Base-by-base conservation (phyloP, 2,888 invertebrate species). In the Chymomyza procnemis region DNA sequence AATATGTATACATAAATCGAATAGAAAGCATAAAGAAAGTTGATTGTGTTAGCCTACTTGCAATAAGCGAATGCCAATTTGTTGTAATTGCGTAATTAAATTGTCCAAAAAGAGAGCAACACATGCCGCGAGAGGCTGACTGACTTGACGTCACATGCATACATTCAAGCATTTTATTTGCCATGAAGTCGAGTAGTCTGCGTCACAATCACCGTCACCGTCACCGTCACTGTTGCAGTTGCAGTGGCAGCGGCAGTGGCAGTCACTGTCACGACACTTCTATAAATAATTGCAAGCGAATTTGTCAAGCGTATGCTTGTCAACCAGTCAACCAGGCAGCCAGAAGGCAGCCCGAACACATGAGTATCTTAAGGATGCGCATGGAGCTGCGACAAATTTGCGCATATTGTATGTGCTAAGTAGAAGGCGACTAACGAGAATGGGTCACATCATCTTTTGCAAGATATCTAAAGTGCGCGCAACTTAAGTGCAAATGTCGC, bases 251-350 rank as follows among this genome's bases (percentile, higher is more conserved):
- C 50, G 1, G n/a, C 55, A 5, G 48, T 18, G 16, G 61, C 21
- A 41, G 16, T 59, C 59, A 46, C 19, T 19, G 61, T 78, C 55
- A 26, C 54, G 80, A 63, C 85, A 80, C 81, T 84, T 78, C 85
- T 85, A 84, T 85, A 85, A 83, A 83, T 83, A 84, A 85, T 84
- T 84, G 83, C 83, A 71, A 69, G 83, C 83, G 74, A 83, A 85
- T 83, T 85, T 83, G 80, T 83, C 85, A 83, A 75, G 76, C 83
- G 76, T 80, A 73, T 64, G 69, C 75, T 50, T 19, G 16, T 50
- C 50, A 50, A 9, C 50, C 48, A 48, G 48, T 14, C 18, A 16
- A 3, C 48, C 50, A 48, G 16, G n/a, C 46, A 61, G 14, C 8
- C 54, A 30, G 12, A 2, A n/a, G 30, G 9, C 41, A 46, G 21